A percentile compares a stretch with the other conserved stretches of the same genome.
Conservation (phyloP, 2,888 invertebrate genomes). For the Muscina levida region DNA sequence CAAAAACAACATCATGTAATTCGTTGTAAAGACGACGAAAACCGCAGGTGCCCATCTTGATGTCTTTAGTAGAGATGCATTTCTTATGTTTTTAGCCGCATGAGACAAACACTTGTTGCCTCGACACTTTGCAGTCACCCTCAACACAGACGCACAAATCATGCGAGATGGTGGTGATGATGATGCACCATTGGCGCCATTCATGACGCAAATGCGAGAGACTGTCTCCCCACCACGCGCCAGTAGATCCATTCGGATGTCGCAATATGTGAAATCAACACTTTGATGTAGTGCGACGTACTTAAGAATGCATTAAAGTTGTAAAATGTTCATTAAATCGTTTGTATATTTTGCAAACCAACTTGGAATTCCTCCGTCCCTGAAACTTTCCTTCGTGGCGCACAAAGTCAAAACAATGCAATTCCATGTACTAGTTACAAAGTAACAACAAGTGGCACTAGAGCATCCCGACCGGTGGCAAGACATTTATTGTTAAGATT, state of each 20-base stretch:
- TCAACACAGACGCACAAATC: constrained; percentile 13
- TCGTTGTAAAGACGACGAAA: constrained; percentile 27
- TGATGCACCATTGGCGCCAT: constrained; percentile 60
- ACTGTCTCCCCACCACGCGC: not conserved
- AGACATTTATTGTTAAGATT: constrained; percentile 51
- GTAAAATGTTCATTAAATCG: constrained; percentile 29
- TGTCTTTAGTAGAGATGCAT: constrained; percentile 56
- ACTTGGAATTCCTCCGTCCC: not conserved
- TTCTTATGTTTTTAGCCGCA: constrained; percentile 62
- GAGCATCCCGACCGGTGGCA: constrained; percentile 45
- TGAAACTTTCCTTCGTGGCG: not conserved
- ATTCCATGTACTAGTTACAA: not conserved
- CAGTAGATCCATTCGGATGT: not conserved
- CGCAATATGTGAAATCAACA: not conserved
- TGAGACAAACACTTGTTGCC: constrained; percentile 25
- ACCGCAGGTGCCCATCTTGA: constrained; percentile 60
- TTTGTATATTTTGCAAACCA: not conserved
- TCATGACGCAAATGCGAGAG: constrained; percentile 31
- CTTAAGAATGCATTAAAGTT: constrained; percentile 32
- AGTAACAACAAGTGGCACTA: constrained; percentile 14
- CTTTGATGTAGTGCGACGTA: not conserved
- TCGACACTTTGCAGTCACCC: not conserved
- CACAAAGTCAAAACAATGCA: constrained; percentile 4
- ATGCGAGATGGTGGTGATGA: not conserved
- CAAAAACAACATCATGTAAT: not conserved